A percentile compares a stretch with the other conserved stretches of the same genome.
Conservation (phyloP, 1,140 invertebrate species). For the Drosophila erecta region DNA sequence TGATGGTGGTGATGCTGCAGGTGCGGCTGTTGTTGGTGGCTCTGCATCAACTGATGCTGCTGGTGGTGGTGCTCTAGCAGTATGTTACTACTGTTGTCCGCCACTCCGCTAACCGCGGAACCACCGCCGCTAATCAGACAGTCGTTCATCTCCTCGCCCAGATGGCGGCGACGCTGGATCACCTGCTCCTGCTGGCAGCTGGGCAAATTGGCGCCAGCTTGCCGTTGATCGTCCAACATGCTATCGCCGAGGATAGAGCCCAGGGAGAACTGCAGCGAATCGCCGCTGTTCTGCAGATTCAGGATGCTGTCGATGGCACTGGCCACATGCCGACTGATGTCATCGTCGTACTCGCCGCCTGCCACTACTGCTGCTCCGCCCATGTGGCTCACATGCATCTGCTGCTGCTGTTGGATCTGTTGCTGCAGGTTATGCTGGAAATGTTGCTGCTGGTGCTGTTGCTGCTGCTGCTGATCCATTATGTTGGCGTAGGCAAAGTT, state of each 20-base stretch:
- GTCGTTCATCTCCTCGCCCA: slow-evolving; percentile 80
- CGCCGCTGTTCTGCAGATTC: slow-evolving; percentile 87
- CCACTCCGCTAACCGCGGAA: slow-evolving; percentile 49
- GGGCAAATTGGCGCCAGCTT: slow-evolving; percentile 59
- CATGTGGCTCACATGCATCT: slow-evolving; percentile 69
- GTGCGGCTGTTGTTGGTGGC: slow-evolving; percentile 50
- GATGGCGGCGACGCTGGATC: slow-evolving; percentile 57
- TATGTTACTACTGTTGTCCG: slow-evolving; percentile 56
- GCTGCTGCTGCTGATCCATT: slow-evolving; percentile 61
- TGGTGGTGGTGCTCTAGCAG: slow-evolving; percentile 65
- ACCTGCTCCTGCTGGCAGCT: slow-evolving; percentile 74
- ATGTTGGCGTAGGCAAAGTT: slow-evolving; percentile 62
- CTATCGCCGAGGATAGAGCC: slow-evolving; percentile 81
- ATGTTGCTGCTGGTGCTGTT: slow-evolving; percentile 57
- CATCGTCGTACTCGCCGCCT: slow-evolving; percentile 85
- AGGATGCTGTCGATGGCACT: slow-evolving; percentile 92
- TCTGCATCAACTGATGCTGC: slow-evolving; percentile 60
- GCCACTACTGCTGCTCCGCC: slow-evolving; percentile 43
- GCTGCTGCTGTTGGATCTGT: slow-evolving; percentile 72
- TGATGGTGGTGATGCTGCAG: slow-evolving; percentile 68
- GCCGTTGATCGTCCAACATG: slow-evolving; percentile 74
- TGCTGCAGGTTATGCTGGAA: slow-evolving; percentile 67
- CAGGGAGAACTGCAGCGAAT: slow-evolving; percentile 79
- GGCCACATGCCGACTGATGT: slow-evolving; percentile 91
- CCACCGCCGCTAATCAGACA: slow-evolving; percentile 77